A percentile compares a stretch with the other conserved stretches of the same genome.
These are phyloP conservation scores for Phainopepla nitens DNA, from an alignment of 2,113 vertebrate genomes.

Conservation along the genomic window DNA sequence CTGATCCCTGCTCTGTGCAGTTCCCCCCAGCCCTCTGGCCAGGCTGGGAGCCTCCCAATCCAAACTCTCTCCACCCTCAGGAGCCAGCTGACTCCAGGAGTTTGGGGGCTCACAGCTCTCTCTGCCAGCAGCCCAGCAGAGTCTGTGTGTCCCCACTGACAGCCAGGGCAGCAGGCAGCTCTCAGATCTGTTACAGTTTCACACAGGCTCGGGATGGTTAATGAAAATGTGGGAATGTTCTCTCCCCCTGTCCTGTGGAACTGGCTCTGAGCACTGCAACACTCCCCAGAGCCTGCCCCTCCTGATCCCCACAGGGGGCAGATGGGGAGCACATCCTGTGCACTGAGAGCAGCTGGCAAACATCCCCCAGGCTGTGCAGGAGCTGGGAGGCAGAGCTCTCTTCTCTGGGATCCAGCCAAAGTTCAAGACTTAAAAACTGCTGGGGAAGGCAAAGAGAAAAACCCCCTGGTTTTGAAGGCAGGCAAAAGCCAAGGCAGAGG, in stretches of 20 bases:
- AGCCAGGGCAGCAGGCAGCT: background rate
- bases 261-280: background rate
- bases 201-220: fast-evolving
- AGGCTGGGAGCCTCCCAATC: background rate
- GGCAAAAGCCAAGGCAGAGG: background rate
- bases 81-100: background rate
- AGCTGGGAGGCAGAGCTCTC: background rate
- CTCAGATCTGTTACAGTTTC: fast-evolving
- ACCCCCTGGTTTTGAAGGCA: background rate
- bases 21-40: background rate
- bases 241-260: background rate
- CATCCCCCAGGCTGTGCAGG: background rate
- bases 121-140: background rate
- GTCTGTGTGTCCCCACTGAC: background rate
- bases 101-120: background rate
- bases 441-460: background rate
- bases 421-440: background rate
- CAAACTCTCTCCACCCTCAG: background rate
- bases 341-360: background rate
- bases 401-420: background rate
- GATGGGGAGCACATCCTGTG: background rate
- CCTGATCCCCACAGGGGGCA: background rate
- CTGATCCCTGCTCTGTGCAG: background rate
- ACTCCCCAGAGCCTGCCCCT: background rate
- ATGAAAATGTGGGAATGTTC: background rate